Conservation (phyloP, 2,113 vertebrate genomes). For the Phainopepla nitens region DNA sequence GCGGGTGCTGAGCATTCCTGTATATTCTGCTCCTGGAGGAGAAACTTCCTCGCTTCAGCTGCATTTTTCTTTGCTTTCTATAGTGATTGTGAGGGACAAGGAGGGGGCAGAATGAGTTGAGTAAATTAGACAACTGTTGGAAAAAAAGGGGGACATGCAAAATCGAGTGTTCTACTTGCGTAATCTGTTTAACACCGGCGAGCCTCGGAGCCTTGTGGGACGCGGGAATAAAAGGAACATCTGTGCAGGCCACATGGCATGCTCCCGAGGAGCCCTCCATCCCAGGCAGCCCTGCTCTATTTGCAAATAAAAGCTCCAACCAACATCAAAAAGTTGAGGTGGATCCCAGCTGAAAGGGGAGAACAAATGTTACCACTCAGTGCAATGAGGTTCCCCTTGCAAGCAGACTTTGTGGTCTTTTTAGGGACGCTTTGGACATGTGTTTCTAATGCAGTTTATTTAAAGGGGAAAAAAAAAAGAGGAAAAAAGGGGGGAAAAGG, state of each 20-base stretch:
- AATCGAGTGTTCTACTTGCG: constrained; percentile 46
- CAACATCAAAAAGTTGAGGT: constrained; percentile 26
- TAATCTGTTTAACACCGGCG: constrained; percentile 56
- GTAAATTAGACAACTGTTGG: constrained; percentile 64
- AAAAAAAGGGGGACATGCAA: constrained; percentile 48
- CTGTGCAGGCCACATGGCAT: constrained; percentile 13
- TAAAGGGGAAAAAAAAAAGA: rapidly evolving
- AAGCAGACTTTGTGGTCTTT: neutral
- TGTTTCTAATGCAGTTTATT: neutral
- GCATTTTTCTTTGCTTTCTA: constrained; percentile 48
- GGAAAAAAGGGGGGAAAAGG: rapidly evolving
- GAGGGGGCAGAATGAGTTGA: constrained; percentile 9
- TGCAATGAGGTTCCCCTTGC: neutral
- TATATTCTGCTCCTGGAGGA: neutral
- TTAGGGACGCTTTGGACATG: neutral
- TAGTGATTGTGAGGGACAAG: neutral
- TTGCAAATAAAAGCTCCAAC: constrained; percentile 27
- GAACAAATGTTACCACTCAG: constrained; percentile 8
- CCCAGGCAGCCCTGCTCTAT: constrained; percentile 1
- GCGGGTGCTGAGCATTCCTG: neutral
- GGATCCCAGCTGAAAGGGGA: constrained; percentile 16
- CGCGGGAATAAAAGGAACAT: constrained; percentile 30
- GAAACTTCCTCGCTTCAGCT: constrained; percentile 35
- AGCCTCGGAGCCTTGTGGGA: constrained; percentile 28
- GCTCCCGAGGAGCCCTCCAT: neutral